Base-by-base conservation (phyloP, 2,888 invertebrate genomes). In the Pachymerium ferrugineum region DNA sequence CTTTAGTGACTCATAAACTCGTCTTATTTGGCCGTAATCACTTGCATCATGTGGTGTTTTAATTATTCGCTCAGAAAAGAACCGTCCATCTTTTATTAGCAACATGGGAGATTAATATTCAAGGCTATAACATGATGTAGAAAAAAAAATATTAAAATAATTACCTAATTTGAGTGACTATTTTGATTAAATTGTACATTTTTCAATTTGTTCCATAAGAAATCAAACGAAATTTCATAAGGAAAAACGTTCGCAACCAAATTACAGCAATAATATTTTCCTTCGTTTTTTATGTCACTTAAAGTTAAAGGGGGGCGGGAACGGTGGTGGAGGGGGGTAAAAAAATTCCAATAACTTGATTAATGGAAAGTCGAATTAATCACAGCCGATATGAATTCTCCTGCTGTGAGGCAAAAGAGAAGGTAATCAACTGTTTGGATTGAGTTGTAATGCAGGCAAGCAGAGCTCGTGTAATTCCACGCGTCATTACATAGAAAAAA, bases 301-400 rank as follows among this genome's bases (percentile, higher is more conserved):
- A n/a, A n/a, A n/a, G n/a, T n/a, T n/a, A n/a, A n/a, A n/a, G n/a
- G n/a, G n/a, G n/a, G n/a, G n/a, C n/a, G n/a, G n/a, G n/a, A n/a
- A n/a, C n/a, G n/a, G n/a, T n/a, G n/a, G 62, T 38, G 8, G 2
- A 16, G 38, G 4, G 28, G n/a, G 28, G 25, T 10, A 25, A 25
- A 62, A 62, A 62, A 62, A 62, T 25, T 62, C 62, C 62, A 62
- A 62, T 62, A 62, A 69, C 14, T 69, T 69, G 33, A 69, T 69
- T 69, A 69, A 69, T 69, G 33, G 70, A 31, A 69, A 69, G 70
- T 33, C 70, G 70, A 69, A 69, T 69, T 69, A 69, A 69, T 69
- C 70, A 69, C 70, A 62, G 62, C 62, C 62, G 62, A 62, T 62
- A 62, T 62, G 62, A 62, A 62, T 62, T 62, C 62, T 62, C 62